phyloP scores from a whole-genome alignment of 37 sponge, comb jelly and placozoan species.

The Aplysina aerophoba region DNA sequence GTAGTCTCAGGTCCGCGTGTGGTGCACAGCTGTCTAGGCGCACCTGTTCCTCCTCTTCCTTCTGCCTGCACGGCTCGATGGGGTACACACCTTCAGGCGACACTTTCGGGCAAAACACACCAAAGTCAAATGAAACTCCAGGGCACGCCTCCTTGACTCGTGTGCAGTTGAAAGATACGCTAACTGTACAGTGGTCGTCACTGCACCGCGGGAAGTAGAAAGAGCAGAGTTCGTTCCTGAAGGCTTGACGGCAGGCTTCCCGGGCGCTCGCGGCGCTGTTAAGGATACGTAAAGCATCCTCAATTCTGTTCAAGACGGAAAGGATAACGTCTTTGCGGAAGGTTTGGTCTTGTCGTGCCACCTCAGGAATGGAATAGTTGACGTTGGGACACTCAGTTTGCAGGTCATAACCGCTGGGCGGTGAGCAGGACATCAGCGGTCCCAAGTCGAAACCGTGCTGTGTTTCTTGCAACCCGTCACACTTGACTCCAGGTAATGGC shows the following conservation, averaged over 20 bases:
- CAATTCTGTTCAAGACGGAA: background rate
- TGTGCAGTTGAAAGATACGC: background rate
- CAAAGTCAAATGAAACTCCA: background rate
- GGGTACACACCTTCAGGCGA: background rate
- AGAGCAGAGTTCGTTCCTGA: background rate
- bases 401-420: background rate
- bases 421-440: background rate
- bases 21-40: background rate
- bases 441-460: conserved; percentile 21
- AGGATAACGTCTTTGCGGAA: too few species aligned
- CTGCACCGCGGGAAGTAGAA: background rate
- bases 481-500: background rate
- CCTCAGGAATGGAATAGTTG: background rate
- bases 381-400: background rate
- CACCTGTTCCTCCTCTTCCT: background rate
- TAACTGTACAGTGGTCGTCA: background rate
- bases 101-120: background rate
- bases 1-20: background rate
- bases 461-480: background rate
- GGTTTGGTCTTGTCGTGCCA: background rate
- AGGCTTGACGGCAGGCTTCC: background rate
- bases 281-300: background rate
- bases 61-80: background rate
- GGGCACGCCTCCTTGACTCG: background rate
- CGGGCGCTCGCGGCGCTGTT: background rate